Conservation (phyloP, 2,797 vertebrate genomes). For the Amazona finschi region DNA sequence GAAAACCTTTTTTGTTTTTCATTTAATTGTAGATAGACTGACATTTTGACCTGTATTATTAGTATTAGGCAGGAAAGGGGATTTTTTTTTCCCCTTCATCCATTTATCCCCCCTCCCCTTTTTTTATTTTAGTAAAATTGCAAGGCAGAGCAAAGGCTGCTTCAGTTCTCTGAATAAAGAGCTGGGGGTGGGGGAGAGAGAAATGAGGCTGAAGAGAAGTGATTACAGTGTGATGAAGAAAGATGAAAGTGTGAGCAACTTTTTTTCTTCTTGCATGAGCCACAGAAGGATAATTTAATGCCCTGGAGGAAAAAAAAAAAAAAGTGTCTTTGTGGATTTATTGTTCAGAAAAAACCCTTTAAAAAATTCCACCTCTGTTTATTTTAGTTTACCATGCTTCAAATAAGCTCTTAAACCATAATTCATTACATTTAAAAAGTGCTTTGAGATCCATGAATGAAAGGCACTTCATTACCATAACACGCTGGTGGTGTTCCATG, state of each 20-base stretch:
- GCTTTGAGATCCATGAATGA: conserved; percentile 57
- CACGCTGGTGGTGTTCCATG: neutral
- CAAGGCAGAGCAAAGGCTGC: conserved; percentile 69
- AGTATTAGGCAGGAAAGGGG: conserved; percentile 76
- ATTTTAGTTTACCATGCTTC: conserved; percentile 61
- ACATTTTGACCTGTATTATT: conserved; percentile 82
- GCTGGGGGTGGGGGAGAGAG: neutral
- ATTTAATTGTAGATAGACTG: conserved; percentile 77
- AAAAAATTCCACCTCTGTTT: conserved; percentile 60
- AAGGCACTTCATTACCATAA: conserved; percentile 62
- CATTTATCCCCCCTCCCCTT: neutral
- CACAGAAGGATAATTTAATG: conserved; percentile 58
- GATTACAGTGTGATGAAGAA: conserved; percentile 70
- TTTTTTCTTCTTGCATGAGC: conserved; percentile 48
- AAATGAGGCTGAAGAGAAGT: conserved; percentile 64
- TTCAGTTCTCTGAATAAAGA: conserved; percentile 68
- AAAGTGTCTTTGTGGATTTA: conserved; percentile 62
- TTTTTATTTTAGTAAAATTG: conserved; percentile 71
- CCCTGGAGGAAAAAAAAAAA: conserved; percentile 3
- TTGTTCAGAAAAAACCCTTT: conserved; percentile 56
- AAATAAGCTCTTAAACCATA: conserved; percentile 65
- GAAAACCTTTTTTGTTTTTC: conserved; percentile 74
- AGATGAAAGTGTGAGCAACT: conserved; percentile 71
- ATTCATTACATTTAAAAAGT: conserved; percentile 62
- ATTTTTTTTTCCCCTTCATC: conserved; percentile 62